Evolutionary conservation across 1,140 invertebrate genomes (phyloP), one percentile per base, ranked within the genome.

Genomic region (Brachionus rubens): DNA sequence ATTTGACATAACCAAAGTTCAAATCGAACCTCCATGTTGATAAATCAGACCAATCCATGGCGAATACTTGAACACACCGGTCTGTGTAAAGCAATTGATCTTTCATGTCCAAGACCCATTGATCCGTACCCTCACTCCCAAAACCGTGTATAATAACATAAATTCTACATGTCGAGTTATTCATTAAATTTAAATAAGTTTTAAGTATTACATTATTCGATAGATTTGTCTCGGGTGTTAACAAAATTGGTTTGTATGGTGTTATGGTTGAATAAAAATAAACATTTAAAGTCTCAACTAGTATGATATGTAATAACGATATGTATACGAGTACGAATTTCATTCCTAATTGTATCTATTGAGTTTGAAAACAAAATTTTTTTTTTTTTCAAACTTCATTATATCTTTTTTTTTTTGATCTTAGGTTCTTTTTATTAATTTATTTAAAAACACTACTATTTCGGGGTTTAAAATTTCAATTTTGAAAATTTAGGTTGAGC

Each of bases 71-170:
- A 7, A 46, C 33, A 75, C 41, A 40, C 28, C 26, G 16, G 10
- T 16, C 65, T 70, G 47, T 50, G 19, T 46, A 30, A 21, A 70
- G 46, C 3, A 70, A 33, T 30, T 43, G 28, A 43, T 47, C 41
- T 12, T 50, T 70, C 65, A 70, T 70, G 36, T 50, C 40, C 1
- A n/a, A 10, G 1, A 70, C 65, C 65, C 65, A 70, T 1, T 50
- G 14, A 33, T 47, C 65, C 10, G 43, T 7, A n/a, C 16, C 65
- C 9, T 21, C 26, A 26, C 43, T 48, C n/a, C 47, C 26, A 70
- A 70, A 70, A 21, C 65, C 65, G 19, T 70, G 65, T 28, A 70
- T 36, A 16, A 70, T 30, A 5, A 70, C 2, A 16, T 70, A 70
- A 70, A 2, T 70, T 21, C 9, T 70, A 24, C 65, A 70, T 16